phyloP scores from a whole-genome alignment of 2,888 invertebrate species.

The Drosophila nigritarsus region DNA sequence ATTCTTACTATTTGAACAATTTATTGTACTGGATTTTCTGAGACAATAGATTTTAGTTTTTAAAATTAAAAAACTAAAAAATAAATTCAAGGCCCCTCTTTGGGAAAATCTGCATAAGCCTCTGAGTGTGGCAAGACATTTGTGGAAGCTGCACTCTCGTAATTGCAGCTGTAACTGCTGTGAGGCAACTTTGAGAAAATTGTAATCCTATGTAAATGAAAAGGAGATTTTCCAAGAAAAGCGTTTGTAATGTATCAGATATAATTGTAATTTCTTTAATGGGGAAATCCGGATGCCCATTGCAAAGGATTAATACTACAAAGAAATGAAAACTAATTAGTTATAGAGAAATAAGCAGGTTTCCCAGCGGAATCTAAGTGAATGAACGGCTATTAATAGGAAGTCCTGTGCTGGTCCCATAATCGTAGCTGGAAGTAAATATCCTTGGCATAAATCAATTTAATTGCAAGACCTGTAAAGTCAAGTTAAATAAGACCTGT shows the following conservation, averaged over 20 bases:
- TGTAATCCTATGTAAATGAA: background rate
- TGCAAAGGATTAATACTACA: background rate
- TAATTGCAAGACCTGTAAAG: constrained; percentile 31
- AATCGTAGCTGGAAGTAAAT: background rate
- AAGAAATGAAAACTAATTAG: background rate
- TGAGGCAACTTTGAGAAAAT: constrained; percentile 2
- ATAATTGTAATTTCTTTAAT: background rate
- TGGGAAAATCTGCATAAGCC: background rate
- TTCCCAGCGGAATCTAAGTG: background rate
- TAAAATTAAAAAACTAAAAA: background rate
- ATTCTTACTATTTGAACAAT: background rate
- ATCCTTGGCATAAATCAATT: constrained; percentile 23
- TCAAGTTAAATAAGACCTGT: constrained; percentile 25
- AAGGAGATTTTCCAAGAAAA: background rate
- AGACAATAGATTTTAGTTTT: background rate
- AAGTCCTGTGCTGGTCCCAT: background rate
- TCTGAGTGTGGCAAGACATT: background rate
- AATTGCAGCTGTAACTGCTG: constrained; percentile 12
- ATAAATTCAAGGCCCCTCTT: background rate
- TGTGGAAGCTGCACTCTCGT: constrained; percentile 6
- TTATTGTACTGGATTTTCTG: background rate
- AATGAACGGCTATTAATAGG: background rate
- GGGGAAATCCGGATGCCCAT: background rate
- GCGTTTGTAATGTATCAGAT: background rate
- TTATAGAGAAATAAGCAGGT: background rate